Evolutionary conservation across 2,113 vertebrate species (phyloP), one percentile per base, ranked within the genome.

Genomic region (Henicopernis longicauda): DNA sequence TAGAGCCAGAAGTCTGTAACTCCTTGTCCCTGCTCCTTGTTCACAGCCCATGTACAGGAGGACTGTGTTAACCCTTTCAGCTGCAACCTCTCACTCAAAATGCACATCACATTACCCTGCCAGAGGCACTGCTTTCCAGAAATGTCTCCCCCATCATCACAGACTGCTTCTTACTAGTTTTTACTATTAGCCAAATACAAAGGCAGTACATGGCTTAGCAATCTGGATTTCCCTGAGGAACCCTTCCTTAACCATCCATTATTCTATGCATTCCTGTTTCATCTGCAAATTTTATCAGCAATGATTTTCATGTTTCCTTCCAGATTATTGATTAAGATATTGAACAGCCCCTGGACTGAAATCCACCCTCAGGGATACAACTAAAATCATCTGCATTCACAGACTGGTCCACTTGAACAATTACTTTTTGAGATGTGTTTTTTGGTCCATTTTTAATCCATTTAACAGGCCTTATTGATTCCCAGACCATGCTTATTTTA

Each of bases 321-420:
- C 78, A 95, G 54, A 94, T 94, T 95, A 97, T 95, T 93, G 94
- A 96, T 90, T 93, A 80, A 94, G 88, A 79, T 82, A 93, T 97
- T 91, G 95, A 97, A 70, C 81, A 77, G 42, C 7, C 18, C 40
- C 76, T 61, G 44, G 31, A 66, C 52, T 62, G 62, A 95, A 91
- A 95, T 87, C 62, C 1, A 9, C 69, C 71, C 73, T 93, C 31
- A 69, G 84, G 73, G 83, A 90, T 70, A 26, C 4, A 49, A 34
- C 62, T 90, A 63, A 83, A 90, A 96, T 86, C 14, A 91, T 94
- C 57, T 94, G 42, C 42, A 80, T 95, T 96, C 95, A 85, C 54
- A 89, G 45, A 27, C 18, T 58, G 45, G 23, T 40, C 38, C 66
- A 29, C 77, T 94, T 85, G 45, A 85, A 87, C 23, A 87, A 94